Evolutionary conservation across 2,797 vertebrate genomes (phyloP).

Genomic region (Mormyrops boulengeri): DNA sequence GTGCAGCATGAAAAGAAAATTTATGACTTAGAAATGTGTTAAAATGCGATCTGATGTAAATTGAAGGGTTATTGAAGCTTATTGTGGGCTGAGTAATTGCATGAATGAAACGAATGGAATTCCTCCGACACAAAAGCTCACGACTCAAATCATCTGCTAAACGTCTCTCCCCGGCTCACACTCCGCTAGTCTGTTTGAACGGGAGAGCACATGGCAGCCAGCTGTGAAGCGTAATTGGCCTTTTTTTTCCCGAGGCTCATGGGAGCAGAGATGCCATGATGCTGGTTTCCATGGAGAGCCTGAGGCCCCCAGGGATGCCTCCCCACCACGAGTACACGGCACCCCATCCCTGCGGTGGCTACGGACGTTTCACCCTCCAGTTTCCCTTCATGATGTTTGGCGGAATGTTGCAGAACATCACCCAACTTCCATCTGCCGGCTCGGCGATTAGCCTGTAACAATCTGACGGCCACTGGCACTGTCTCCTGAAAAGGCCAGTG

Average conservation of each 20-base stretch:
- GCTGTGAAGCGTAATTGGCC: not conserved
- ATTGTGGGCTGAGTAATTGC: constrained; percentile 2
- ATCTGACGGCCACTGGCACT: not conserved
- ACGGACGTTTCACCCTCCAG: not conserved
- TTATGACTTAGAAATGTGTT: not conserved
- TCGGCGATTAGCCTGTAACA: not conserved
- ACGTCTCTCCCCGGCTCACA: not conserved
- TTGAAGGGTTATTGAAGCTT: not conserved
- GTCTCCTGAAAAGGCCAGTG: not conserved
- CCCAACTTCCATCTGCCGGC: not conserved
- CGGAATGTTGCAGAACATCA: not conserved
- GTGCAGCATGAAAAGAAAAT: not conserved
- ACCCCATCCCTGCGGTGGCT: not conserved
- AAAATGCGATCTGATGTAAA: not conserved
- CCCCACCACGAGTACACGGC: not conserved
- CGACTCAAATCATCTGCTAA: constrained; percentile 5
- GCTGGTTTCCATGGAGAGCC: not conserved
- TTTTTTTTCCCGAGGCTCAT: not conserved
- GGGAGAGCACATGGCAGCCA: not conserved
- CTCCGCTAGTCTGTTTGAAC: not conserved
- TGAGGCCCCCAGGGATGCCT: not conserved
- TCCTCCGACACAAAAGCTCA: not conserved
- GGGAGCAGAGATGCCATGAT: not conserved
- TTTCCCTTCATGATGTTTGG: not conserved
- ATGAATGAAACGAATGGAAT: not conserved